Conservation (phyloP, 1,140 invertebrate species). For the Calephelis nemesis region DNA sequence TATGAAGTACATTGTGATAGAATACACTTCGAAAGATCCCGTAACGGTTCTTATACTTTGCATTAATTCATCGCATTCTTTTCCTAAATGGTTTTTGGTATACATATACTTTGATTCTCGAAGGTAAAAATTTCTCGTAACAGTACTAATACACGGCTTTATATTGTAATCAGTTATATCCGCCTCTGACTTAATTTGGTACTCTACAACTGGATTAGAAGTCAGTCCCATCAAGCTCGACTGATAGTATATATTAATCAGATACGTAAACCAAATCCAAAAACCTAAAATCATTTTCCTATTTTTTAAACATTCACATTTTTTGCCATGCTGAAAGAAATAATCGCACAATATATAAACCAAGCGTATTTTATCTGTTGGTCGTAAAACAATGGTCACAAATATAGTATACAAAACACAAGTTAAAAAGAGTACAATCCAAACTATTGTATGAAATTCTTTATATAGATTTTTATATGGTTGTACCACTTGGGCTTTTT, state of each 20-base stretch:
- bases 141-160: constrained; percentile 40
- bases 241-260: constrained; percentile 49
- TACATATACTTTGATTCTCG: neutral
- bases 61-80: constrained; percentile 33
- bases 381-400: constrained; percentile 32
- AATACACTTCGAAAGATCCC: constrained; percentile 32
- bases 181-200: constrained; percentile 37
- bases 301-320: constrained; percentile 21
- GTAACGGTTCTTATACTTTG: constrained; percentile 42
- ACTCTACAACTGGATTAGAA: constrained; percentile 36
- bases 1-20: constrained; percentile 32
- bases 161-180: constrained; percentile 38
- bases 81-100: neutral
- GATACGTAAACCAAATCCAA: constrained; percentile 53
- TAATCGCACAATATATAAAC: constrained; percentile 41
- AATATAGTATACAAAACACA: constrained; percentile 40
- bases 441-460: constrained; percentile 48
- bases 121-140: constrained; percentile 28
- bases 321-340: constrained; percentile 37
- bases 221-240: constrained; percentile 45
- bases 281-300: constrained; percentile 32
- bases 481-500: constrained; percentile 37
- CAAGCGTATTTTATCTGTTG: constrained; percentile 38
- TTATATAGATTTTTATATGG: constrained; percentile 44
- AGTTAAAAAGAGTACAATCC: constrained; percentile 40